Percentiles rank a stretch among this genome's conserved stretches.
These are phyloP conservation scores for Hyaena hyaena DNA, from an alignment of 2,113 vertebrate species.

Conservation along the genomic window DNA sequence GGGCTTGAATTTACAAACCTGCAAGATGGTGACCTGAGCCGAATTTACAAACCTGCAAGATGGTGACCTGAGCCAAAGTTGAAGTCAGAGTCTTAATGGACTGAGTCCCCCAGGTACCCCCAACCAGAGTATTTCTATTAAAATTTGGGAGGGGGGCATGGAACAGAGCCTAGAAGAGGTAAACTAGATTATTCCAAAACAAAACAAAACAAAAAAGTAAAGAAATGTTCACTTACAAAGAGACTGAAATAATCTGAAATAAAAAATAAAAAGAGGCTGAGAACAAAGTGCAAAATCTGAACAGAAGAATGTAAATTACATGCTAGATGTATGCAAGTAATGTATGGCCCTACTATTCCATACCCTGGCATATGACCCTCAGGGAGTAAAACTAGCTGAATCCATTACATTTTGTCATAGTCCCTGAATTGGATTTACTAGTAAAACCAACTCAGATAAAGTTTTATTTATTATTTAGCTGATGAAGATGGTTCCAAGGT, in stretches of 20 bases:
- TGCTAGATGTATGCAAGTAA: conserved; percentile 52
- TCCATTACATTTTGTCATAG: conserved; percentile 2
- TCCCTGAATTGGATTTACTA: conserved; percentile 27
- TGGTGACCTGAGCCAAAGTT: too few species aligned
- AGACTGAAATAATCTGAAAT: background rate
- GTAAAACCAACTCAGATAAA: conserved; percentile 39
- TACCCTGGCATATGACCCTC: conserved; percentile 31
- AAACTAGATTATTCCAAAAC: background rate
- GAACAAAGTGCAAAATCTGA: background rate
- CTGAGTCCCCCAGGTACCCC: too few species aligned
- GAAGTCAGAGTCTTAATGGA: too few species aligned
- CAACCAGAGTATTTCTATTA: background rate
- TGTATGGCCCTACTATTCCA: background rate
- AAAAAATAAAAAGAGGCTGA: background rate
- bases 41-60: too few species aligned
- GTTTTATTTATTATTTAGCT: conserved; percentile 60
- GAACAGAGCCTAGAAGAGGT: background rate
- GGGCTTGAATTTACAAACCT: too few species aligned
- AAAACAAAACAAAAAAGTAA: background rate
- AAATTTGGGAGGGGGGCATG: background rate
- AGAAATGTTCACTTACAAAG: conserved; percentile 14
- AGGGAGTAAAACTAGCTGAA: conserved; percentile 45
- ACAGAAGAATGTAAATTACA: conserved; percentile 17
- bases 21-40: too few species aligned
- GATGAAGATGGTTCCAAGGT: conserved; percentile 22